Evolutionary conservation across 2,113 vertebrate species (phyloP).

Genomic region (Barnardius zonarius): DNA sequence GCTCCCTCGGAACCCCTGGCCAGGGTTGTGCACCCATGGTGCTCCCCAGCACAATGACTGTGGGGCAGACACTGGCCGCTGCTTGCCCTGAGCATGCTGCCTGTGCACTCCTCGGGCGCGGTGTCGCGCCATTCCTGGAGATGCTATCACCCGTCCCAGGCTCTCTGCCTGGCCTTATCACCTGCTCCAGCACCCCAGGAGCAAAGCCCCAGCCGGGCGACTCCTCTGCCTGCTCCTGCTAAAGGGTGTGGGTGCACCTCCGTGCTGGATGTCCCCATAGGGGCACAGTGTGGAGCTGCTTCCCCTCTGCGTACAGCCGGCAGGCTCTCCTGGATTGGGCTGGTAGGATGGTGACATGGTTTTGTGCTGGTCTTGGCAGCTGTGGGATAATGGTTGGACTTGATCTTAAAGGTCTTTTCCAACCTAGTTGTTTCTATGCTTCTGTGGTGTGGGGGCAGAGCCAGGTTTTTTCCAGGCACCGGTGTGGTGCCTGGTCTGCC

Average conservation of each 20-base stretch:
- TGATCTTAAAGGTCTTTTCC: not conserved
- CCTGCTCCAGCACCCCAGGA: constrained; percentile 38
- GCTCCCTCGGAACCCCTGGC: fast-evolving
- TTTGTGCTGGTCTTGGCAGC: not conserved
- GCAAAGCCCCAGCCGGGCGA: fast-evolving
- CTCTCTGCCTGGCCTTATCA: not conserved
- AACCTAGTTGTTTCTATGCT: not conserved
- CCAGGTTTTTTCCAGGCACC: not conserved
- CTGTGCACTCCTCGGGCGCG: not conserved
- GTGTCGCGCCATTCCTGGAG: not conserved
- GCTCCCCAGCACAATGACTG: not conserved
- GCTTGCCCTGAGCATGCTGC: not conserved
- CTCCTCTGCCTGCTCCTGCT: not conserved
- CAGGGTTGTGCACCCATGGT: fast-evolving
- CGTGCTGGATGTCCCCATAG: fast-evolving
- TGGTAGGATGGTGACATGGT: not conserved
- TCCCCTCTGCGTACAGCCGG: not conserved
- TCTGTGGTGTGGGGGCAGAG: not conserved
- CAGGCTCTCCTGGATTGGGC: not conserved
- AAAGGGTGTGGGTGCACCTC: not conserved
- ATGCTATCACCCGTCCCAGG: not conserved
- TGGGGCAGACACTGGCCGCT: not conserved
- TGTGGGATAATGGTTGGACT: not conserved
- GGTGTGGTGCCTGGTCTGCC: fast-evolving
- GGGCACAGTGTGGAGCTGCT: fast-evolving